These are phyloP conservation scores for Brachionus angularis DNA, from an alignment of 1,140 invertebrate genomes.

Conservation along the genomic window DNA sequence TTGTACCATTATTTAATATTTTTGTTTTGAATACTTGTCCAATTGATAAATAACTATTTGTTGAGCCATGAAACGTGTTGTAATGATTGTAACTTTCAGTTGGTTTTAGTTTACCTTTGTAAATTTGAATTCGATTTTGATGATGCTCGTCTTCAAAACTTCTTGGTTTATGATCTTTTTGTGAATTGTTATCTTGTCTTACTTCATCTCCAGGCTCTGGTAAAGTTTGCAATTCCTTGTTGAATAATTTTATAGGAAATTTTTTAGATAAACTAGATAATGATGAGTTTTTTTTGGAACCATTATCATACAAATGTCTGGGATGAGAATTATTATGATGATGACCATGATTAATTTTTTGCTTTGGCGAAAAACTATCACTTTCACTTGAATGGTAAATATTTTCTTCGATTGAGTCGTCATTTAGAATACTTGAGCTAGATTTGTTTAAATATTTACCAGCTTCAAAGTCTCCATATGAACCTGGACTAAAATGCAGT, in stretches of 20 bases:
- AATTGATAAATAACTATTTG: conserved; percentile 11
- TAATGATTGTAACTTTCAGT: conserved; percentile 26
- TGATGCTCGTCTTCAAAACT: conserved; percentile 41
- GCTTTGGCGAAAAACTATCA: conserved; percentile 21
- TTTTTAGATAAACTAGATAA: not conserved
- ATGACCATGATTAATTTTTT: no score
- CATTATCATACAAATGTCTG: not conserved
- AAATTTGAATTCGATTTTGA: conserved; percentile 20
- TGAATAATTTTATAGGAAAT: not conserved
- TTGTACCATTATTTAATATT: conserved; percentile 23
- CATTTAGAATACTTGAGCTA: not conserved
- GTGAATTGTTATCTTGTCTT: not conserved
- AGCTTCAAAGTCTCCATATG: conserved; percentile 37
- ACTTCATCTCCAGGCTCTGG: not conserved
- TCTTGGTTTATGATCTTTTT: conserved; percentile 34
- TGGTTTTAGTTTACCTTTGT: conserved; percentile 6
- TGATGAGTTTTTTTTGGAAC: not conserved
- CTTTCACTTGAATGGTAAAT: conserved; percentile 9
- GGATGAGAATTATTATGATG: not conserved
- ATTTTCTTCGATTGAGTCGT: conserved; percentile 14
- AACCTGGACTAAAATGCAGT: conserved; percentile 45
- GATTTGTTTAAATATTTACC: conserved; percentile 35
- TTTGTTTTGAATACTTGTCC: conserved; percentile 4
- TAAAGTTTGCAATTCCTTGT: conserved; percentile 13
- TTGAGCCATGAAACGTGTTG: conserved; percentile 38